These are phyloP conservation scores for Seira musarum DNA, from an alignment of 2,888 invertebrate genomes.

Conservation along the genomic window DNA sequence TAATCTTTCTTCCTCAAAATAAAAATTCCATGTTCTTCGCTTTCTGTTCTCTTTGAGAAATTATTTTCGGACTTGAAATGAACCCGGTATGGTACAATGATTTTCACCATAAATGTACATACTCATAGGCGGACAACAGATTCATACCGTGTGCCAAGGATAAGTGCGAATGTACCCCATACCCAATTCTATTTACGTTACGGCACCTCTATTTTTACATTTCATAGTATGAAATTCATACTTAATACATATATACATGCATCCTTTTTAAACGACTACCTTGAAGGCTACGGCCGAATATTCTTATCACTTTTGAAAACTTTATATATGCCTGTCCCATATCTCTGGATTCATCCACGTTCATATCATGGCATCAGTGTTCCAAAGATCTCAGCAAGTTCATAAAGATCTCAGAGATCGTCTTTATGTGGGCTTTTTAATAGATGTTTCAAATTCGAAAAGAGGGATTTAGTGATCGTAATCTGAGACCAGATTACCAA, in stretches of 20 bases:
- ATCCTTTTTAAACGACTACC: constrained; percentile 21
- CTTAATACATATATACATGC: no score
- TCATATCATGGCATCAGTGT: no score
- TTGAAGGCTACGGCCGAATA: constrained; percentile 28
- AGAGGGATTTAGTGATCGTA: background rate
- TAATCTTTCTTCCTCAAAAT: no score
- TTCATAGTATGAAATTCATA: no score
- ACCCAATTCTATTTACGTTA: constrained; percentile 47
- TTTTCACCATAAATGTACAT: constrained; percentile 31
- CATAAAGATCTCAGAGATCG: background rate
- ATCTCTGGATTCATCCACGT: no score
- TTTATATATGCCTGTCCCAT: no score
- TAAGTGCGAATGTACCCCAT: background rate
- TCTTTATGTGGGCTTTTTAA: background rate
- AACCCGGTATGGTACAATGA: no score
- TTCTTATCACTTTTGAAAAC: background rate
- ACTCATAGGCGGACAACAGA: constrained; percentile 20
- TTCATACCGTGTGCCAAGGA: background rate
- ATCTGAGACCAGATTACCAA: background rate
- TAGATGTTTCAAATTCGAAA: background rate
- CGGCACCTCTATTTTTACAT: constrained; percentile 41
- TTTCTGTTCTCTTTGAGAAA: no score
- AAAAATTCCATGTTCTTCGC: no score
- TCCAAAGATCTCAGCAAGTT: background rate
- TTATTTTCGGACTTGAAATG: no score